Evolutionary conservation across 2,797 vertebrate genomes (phyloP).

Genomic region (Enteromius anoplus): DNA sequence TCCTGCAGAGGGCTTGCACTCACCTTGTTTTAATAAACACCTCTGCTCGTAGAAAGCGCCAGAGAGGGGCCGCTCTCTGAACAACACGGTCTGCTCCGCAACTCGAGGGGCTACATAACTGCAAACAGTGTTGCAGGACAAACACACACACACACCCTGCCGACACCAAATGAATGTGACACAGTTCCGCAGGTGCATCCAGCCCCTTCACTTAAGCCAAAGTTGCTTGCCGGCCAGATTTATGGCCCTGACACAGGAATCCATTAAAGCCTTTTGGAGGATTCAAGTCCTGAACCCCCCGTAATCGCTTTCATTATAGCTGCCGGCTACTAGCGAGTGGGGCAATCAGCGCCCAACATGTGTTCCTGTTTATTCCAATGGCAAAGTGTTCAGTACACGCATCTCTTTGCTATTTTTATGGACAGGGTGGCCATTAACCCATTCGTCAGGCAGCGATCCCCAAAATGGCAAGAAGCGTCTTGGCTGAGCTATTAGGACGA

Average conservation of each 20-base stretch:
- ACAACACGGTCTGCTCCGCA: slow-evolving; percentile 65
- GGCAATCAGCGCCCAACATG: slow-evolving; percentile 78
- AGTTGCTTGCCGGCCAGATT: slow-evolving; percentile 60
- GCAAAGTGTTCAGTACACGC: slow-evolving; percentile 77
- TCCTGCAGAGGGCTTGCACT: slow-evolving; percentile 67
- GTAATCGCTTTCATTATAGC: slow-evolving; percentile 82
- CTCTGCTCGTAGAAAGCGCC: slow-evolving; percentile 59
- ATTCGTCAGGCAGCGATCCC: slow-evolving; percentile 45
- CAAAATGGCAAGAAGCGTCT: slow-evolving; percentile 22
- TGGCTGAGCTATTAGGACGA: slow-evolving; percentile 21
- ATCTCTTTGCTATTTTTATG: slow-evolving; percentile 76
- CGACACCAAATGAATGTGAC: slow-evolving; percentile 64
- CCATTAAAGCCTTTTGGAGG: slow-evolving; percentile 85
- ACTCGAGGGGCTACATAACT: slow-evolving; percentile 72
- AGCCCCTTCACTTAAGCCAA: slow-evolving; percentile 56
- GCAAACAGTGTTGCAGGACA: slow-evolving; percentile 60
- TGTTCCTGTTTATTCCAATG: slow-evolving; percentile 81
- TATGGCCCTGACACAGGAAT: slow-evolving; percentile 85
- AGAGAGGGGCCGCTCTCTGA: slow-evolving; percentile 62
- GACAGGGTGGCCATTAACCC: slow-evolving; percentile 75
- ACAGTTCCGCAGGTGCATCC: slow-evolving; percentile 80
- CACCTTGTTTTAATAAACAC: slow-evolving; percentile 82
- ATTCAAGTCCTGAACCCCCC: slow-evolving; percentile 77
- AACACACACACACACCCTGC: slow-evolving; percentile 12
- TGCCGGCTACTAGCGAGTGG: slow-evolving; percentile 75